A percentile compares a stretch with the other conserved stretches of the same genome.
Conservation (phyloP, 2,888 invertebrate genomes). For the Parnassius orleans region DNA sequence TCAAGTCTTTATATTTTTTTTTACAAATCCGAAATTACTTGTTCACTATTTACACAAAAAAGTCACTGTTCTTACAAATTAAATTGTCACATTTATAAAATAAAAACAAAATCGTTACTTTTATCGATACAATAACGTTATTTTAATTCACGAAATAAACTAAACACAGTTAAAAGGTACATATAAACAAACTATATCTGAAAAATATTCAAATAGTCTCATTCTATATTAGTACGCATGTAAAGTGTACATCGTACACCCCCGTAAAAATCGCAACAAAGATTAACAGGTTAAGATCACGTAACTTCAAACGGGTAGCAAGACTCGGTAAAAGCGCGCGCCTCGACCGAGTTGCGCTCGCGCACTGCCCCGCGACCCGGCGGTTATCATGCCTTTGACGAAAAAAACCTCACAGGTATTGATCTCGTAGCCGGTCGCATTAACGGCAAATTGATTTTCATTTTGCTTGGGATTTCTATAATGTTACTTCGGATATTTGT, state of each 20-base stretch:
- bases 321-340: slow-evolving; percentile 49
- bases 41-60: neutral
- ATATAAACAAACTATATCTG: too few relatives aligned
- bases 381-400: slow-evolving; percentile 62
- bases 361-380: slow-evolving; percentile 63
- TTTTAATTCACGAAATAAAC: neutral
- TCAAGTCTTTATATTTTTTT: slow-evolving; percentile 24
- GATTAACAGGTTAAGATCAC: slow-evolving; percentile 9
- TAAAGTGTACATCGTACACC: neutral
- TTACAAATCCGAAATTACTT: neutral
- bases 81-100: neutral
- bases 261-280: slow-evolving; percentile 11
- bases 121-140: neutral
- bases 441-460: slow-evolving; percentile 40
- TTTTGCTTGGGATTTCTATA: slow-evolving; percentile 33
- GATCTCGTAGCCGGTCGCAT: slow-evolving; percentile 33
- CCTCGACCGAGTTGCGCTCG: slow-evolving; percentile 54
- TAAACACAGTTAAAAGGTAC: too few relatives aligned
- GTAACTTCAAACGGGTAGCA: slow-evolving; percentile 10
- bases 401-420: slow-evolving; percentile 49
- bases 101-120: neutral
- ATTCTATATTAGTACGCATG: too few relatives aligned
- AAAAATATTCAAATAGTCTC: neutral
- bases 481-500: neutral
- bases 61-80: neutral